A percentile compares a stretch with the other conserved stretches of the same genome.
Evolutionary conservation across 2,888 invertebrate species (phyloP).

Genomic region (Campopleginae sp.): DNA sequence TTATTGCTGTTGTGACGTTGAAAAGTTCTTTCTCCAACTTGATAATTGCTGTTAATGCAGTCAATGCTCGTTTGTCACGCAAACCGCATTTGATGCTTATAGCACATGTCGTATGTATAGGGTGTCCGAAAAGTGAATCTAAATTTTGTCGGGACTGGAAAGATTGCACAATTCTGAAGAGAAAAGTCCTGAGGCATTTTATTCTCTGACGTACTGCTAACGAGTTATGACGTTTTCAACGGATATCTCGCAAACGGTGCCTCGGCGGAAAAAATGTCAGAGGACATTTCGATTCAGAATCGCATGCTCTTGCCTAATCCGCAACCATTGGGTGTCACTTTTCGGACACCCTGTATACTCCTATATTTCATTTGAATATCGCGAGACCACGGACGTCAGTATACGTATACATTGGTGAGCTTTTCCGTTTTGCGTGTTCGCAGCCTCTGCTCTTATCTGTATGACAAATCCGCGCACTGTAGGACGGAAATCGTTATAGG

Average conservation of each 20-base stretch:
- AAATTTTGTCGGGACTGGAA: background rate
- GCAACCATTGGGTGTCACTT: background rate
- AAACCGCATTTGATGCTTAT: conserved; percentile 30
- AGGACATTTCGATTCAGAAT: background rate
- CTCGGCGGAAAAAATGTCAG: background rate
- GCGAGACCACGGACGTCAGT: background rate
- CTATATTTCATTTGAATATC: background rate
- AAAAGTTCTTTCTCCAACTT: conserved; percentile 6
- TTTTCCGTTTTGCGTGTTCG: conserved; percentile 53
- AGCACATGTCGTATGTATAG: background rate
- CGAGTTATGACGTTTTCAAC: background rate
- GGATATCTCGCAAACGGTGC: background rate
- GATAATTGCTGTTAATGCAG: conserved; percentile 21
- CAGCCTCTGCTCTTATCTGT: conserved; percentile 45
- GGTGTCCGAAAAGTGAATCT: background rate
- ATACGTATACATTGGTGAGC: conserved; percentile 2
- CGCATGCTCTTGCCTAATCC: background rate
- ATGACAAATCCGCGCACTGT: conserved; percentile 34
- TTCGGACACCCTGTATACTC: background rate
- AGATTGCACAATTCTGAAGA: background rate
- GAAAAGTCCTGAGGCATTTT: background rate
- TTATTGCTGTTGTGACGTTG: conserved; percentile 9
- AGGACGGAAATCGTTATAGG: conserved; percentile 57
- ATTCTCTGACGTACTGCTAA: background rate
- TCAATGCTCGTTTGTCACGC: conserved; percentile 55